Base-by-base conservation (phyloP, 37 sponge, comb jelly and placozoan species). In the Corticium candelabrum region DNA sequence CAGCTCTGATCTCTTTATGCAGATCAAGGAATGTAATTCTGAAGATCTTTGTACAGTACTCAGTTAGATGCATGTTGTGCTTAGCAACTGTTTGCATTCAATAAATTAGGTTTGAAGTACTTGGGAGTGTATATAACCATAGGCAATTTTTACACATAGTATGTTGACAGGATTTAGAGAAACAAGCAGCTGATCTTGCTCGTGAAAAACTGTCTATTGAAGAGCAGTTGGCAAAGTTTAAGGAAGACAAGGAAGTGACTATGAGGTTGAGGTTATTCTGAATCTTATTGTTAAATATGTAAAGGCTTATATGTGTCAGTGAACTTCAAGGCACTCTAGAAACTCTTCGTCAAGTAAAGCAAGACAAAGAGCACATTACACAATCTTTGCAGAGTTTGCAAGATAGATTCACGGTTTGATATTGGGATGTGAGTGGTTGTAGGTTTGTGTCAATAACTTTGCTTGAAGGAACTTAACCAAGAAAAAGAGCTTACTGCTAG, bases 321-420 rank as follows among this genome's bases (percentile, higher is more conserved):
- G 93, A 91, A 76, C 75, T 96, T 34, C 88, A 89, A 69, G 82
- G 76, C 38, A 87, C 90, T 1, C 35, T 91, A 72, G 71, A 62
- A 3, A 76, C 93, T 0, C 87, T 96, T 90, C 78, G 84, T 56
- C 80, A 87, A 72, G 83, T 96, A 43, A 85, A 96, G 67, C 84
- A 86, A 57, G 93, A 91, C 37, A 91, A 84, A 38, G 80, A 71
- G 35, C 73, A 50, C 11, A n/a, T 74, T 27, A 50, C 62, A 11
- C 62, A 50, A 50, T 50, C 62, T 11, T 21, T 50, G 11, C 62
- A 50, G 21, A 27, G 15, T 50, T 21, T 50, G 11, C 62, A 50
- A 50, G 62, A 50, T 50, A 11, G 62, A 50, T 50, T 50, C n/a
- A n/a, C n/a, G n/a, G n/a, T n/a, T n/a, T n/a, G n/a, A n/a, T n/a